Base-by-base conservation (phyloP, 1,140 invertebrate species). In the Macrobrachium nipponense region DNA sequence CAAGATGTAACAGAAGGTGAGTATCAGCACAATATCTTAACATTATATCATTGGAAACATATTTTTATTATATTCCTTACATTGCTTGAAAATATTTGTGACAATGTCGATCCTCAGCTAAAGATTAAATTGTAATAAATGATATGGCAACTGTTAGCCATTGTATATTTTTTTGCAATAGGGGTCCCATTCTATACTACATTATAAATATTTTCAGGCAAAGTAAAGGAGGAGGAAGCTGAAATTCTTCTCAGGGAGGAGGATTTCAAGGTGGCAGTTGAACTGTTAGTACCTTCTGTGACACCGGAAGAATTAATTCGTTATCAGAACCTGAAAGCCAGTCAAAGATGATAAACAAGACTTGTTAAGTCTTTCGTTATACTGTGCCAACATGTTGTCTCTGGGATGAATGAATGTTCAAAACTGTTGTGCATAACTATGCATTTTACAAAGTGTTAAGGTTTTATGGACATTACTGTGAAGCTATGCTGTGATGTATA, bases 251-350 rank as follows among this genome's bases (percentile, higher is more conserved):
- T 83, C 18, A 64, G n/a, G 17, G 81, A 83, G 58, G 60, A 76
- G 36, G 81, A 83, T 43, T 64, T 83, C 27, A 20, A 62, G 60
- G 12, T 61, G 58, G 81, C 81, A 44, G 72, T 73, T 43, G 64
- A 23, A 27, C 72, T n/a, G 5, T 76, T 83, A n/a, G 43, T 77
- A 14, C 81, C 81, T 23, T 83, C 81, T 60, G 81, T 83, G 43
- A 77, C 72, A 14, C 60, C 73, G 0, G 10, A 18, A 76, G 81
- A 83, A 18, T 17, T 83, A 20, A 61, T 73, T 17, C 81, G 64
- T 61, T 83, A 83, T 36, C 72, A 61, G 36, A 15, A 59, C 61
- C 73, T 83, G 15, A 64, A 61, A 72, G 51, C 81, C 66, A 70
- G 23, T 20, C 66, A 70, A 36, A 70, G 66, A 70, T 70, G 36